A percentile compares a stretch with the other conserved stretches of the same genome.
Evolutionary conservation across 2,888 invertebrate species (phyloP).

Genomic region (Gastrophysa polygoni): DNA sequence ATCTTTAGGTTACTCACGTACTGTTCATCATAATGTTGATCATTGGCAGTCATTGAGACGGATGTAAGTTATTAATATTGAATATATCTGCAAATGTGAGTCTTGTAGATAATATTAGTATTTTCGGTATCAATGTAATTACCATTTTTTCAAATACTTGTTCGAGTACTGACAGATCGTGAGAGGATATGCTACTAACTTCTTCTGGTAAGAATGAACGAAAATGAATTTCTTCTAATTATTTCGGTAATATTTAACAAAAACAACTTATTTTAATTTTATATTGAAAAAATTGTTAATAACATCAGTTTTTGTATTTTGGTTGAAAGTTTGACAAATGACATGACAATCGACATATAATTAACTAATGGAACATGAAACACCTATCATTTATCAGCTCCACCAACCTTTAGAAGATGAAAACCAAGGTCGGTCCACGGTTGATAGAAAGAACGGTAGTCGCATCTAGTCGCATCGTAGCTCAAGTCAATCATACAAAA

Average conservation of each 20-base stretch:
- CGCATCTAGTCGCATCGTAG: no score
- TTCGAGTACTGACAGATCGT: slow-evolving; percentile 52
- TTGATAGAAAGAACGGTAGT: no score
- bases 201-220: slow-evolving; percentile 28
- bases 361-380: background rate
- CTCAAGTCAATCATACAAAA: no score
- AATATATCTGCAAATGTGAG: background rate
- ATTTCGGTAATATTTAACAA: background rate
- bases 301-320: background rate
- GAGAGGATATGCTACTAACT: slow-evolving; percentile 52
- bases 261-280: background rate
- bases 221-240: slow-evolving; percentile 14
- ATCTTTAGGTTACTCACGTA: slow-evolving; percentile 46
- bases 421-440: no score
- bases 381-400: no score
- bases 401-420: no score
- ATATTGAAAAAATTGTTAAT: background rate
- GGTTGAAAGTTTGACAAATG: background rate
- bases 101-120: background rate
- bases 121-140: slow-evolving; percentile 11
- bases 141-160: slow-evolving; percentile 38
- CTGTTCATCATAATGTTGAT: slow-evolving; percentile 13
- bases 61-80: background rate
- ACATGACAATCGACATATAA: background rate
- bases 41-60: slow-evolving; percentile 5